Base-by-base conservation (phyloP, 2,888 invertebrate species). In the Troilus luridus region DNA sequence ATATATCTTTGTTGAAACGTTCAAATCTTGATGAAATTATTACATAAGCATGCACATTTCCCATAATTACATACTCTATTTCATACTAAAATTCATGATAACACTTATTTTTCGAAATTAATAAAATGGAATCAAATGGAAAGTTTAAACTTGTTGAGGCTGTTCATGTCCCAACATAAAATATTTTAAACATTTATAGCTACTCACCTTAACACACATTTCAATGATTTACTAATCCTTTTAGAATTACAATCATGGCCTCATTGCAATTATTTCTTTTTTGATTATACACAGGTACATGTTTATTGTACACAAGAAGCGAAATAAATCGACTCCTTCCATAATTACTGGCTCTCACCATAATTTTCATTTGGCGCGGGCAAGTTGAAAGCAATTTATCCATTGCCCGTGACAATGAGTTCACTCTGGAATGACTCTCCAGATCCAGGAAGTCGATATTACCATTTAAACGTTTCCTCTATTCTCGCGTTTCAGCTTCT, bases 381-480 rank as follows among this genome's bases (percentile, higher is more conserved):
- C 72, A 77, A 77, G 72, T 77, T 77, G 14, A 77, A 77, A 77
- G 72, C 72, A 77, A 77, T 77, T 41, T 77, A 19, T 41, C 19
- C 72, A 77, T 77, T 41, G 17, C 5, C 17, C 72, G 72, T 27
- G 1, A 8, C 27, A 41, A 41, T 41, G 72, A 77, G 17, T 17
- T 41, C 72, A 41, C 19, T 41, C 14, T 1, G 6, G 27, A 77
- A 41, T 77, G 72, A 41, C 72, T 77, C 14, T 0, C 1, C 17
- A 77, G 72, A 41, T 77, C 72, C 72, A 41, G 72, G 72, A 77
- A 77, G 27, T 0, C 17, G 72, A 77, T 77, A 77, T 77, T 77
- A 77, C 14, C 72, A 41, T 77, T 77, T 77, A 77, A 21, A 2
- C 17, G 72, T 41, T 77, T 77, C 72, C 72, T 77, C 17, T 41